Base-by-base conservation (phyloP, 2,888 invertebrate genomes). In the Tachina grossa region DNA sequence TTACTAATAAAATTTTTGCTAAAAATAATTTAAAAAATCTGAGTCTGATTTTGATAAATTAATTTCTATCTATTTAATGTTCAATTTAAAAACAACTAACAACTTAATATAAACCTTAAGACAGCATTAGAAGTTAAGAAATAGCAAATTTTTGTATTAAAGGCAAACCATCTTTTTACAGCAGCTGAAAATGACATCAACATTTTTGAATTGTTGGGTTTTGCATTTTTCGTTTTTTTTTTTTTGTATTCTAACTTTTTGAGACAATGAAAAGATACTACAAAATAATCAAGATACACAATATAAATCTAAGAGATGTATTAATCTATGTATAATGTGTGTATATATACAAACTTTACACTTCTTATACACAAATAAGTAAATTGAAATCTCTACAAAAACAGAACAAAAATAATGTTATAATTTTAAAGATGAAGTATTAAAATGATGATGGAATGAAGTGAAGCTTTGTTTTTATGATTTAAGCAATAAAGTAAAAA, bases 101-200 rank as follows among this genome's bases (percentile, higher is more conserved):
- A 31, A 31, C 31, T 31, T 31, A 5, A 31, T 31, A 31, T 31
- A 31, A 31, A 31, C 31, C 31, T 31, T 6, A 31, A 31, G 31
- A 31, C 0, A 0, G 31, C 31, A 31, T 31, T 2, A 31, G 6
- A 0, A 6, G 0, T 31, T 31, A 31, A 31, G 31, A 31, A 49
- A 74, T 39, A 16, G 22, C 31, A 59, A 72, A 22, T 31, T 2
- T 19, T 43, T 51, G 13, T 69, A 41, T 19, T 19, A 19, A 53
- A 22, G 11, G 5, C 4, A 53, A 53, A 53, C 11, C 19, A 13
- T 47, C 45, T 74, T 47, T 66, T 72, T 5, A 43, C 80, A 76
- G 66, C 80, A 81, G 66, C 77, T 81, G 84, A 43, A 77, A 61
- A 77, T 81, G 84, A 81, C 84, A 84, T 72, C 71, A 81, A 63